Conservation (phyloP, 2,113 vertebrate genomes). For the Amblyornis subalaris region DNA sequence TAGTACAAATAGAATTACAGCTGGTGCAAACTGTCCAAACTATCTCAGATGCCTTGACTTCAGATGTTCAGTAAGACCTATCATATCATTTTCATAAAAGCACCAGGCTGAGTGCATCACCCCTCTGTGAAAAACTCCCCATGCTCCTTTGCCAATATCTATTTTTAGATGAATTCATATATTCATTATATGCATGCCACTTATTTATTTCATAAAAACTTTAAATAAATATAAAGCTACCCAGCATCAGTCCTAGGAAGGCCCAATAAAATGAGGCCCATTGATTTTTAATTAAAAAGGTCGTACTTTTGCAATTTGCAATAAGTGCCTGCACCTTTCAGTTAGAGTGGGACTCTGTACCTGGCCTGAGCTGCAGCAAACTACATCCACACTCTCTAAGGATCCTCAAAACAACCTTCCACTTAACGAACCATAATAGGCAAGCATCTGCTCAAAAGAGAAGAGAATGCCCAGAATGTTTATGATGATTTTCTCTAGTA, state of each 20-base stretch:
- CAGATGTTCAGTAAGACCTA: not conserved
- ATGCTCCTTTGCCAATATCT: not conserved
- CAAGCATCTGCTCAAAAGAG: not conserved
- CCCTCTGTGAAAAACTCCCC: not conserved
- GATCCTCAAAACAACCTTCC: not conserved
- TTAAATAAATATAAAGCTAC: slow-evolving; percentile 13
- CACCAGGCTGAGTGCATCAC: not conserved
- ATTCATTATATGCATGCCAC: not conserved
- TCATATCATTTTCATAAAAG: not conserved
- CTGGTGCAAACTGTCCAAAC: not conserved
- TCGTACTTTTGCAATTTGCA: slow-evolving; percentile 7
- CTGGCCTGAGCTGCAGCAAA: not conserved
- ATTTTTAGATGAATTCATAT: not conserved
- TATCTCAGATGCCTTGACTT: not conserved
- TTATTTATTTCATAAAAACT: slow-evolving; percentile 25
- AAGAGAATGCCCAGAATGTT: not conserved
- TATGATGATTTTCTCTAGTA: not conserved
- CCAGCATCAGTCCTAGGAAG: not conserved
- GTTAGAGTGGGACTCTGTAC: not conserved
- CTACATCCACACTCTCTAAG: not conserved
- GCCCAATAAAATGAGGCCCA: slow-evolving; percentile 11
- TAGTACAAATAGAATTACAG: not conserved
- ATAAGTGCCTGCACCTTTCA: not conserved
- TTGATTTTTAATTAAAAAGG: slow-evolving; percentile 43
- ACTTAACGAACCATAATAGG: not conserved